Base-by-base conservation (phyloP, 1,140 invertebrate species). In the Popillia japonica region DNA sequence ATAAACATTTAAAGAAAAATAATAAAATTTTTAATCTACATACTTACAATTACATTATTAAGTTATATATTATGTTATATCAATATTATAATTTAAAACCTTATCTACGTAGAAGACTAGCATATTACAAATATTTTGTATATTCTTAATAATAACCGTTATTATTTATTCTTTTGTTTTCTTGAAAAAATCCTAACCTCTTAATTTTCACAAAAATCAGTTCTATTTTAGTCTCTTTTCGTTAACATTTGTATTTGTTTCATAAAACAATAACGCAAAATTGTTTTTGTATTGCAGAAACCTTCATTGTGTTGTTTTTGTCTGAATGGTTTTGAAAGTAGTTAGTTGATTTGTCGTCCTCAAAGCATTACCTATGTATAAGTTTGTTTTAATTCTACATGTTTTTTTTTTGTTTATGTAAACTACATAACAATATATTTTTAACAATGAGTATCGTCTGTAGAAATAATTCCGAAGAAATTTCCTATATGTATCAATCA, bases 51-150 rank as follows among this genome's bases (percentile, higher is more conserved):
- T 55, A 17, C 48, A 17, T 55, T 55, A 55, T 55, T 55, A 55
- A 17, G n/a, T 17, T 14, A 55, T 55, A 55, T 55, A 27, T 44
- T n/a, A 74, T 41, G 40, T 74, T 34, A 9, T 74, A 74, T 3
- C 2, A 73, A 20, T 40, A 73, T 23, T 40, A 74, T 74, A 44
- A 74, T 74, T 41, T 44, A 74, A 41, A 44, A 41, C 11, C 72
- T 74, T 74, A 74, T 42, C 61, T 68, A 68, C 61, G 22, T 74
- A 74, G 72, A 74, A 41, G 72, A 74, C 72, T 74, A 74, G 72
- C 72, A 74, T 74, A 74, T 74, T 74, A 74, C 72, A 74, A 74
- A 74, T 74, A 42, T 72, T 72, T 74, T 41, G 40, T 68, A 68
- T 68, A 68, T 68, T 68, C 61, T 68, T 68, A 68, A 34, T 68